Conservation (phyloP, 2,797 vertebrate genomes). For the Varecia variegata region DNA sequence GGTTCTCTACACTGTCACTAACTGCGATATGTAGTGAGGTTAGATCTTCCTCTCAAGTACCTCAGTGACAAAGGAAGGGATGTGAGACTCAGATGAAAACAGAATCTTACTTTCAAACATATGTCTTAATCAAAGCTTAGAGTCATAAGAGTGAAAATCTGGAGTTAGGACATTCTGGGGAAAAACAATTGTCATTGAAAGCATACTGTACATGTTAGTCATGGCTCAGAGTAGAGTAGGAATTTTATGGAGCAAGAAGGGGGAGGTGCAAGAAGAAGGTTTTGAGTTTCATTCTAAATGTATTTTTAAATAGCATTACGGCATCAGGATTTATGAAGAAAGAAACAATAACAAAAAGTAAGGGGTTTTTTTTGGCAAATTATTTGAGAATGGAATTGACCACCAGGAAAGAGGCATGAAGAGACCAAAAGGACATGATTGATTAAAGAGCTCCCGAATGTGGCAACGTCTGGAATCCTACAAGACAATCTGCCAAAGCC, state of each 20-base stretch:
- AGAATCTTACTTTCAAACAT: constrained; percentile 47
- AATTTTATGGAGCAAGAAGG: constrained; percentile 66
- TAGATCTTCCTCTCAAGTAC: background rate
- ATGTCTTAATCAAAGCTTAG: constrained; percentile 54
- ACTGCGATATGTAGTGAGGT: background rate
- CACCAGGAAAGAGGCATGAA: background rate
- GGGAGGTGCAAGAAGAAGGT: constrained; percentile 55
- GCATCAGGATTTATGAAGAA: constrained; percentile 45
- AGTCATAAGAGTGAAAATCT: constrained; percentile 58
- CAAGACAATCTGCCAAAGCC: constrained; percentile 7
- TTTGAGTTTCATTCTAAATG: constrained; percentile 64
- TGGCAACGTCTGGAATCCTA: background rate
- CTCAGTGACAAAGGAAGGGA: background rate
- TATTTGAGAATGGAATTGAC: constrained; percentile 17
- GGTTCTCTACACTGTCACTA: background rate
- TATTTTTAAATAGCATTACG: constrained; percentile 63
- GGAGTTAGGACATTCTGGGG: constrained; percentile 39
- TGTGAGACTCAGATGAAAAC: background rate
- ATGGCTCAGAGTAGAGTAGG: constrained; percentile 56
- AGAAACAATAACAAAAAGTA: background rate
- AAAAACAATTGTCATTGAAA: constrained; percentile 58
- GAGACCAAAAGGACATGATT: background rate
- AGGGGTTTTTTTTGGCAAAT: background rate
- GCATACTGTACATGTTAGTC: constrained; percentile 75
- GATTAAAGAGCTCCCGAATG: background rate